These are phyloP conservation scores for Cryptus armator DNA, from an alignment of 2,888 invertebrate species.

Conservation along the genomic window DNA sequence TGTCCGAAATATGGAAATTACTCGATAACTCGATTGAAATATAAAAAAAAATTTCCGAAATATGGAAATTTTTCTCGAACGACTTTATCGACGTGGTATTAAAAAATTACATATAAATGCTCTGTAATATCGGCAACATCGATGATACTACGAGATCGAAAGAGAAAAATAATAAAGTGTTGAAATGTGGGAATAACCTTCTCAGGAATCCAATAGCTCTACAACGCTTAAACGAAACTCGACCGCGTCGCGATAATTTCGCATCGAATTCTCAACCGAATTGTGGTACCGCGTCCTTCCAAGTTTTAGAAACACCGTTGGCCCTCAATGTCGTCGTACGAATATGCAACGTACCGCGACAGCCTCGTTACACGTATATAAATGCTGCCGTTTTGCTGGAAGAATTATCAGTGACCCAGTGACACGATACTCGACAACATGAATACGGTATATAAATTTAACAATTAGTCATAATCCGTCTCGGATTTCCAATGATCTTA, in stretches of 20 bases:
- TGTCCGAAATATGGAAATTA: too few relatives aligned
- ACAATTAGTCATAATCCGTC: conserved; percentile 23
- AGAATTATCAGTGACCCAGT: conserved; percentile 58
- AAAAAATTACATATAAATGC: background rate
- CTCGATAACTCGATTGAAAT: too few relatives aligned
- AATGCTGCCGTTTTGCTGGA: conserved; percentile 53
- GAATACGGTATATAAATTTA: conserved; percentile 57
- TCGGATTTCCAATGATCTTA: background rate
- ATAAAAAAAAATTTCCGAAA: too few relatives aligned
- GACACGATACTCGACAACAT: conserved; percentile 61
- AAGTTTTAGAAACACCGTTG: conserved; percentile 65
- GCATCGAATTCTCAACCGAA: conserved; percentile 22
- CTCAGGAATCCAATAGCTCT: conserved; percentile 25
- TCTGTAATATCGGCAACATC: background rate
- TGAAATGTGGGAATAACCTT: conserved; percentile 47
- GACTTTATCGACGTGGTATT: too few relatives aligned
- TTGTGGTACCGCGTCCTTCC: conserved; percentile 55
- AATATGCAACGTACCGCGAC: conserved; percentile 58
- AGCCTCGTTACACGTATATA: conserved; percentile 50
- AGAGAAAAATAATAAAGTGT: background rate
- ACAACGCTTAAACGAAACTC: conserved; percentile 6
- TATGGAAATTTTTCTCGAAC: background rate
- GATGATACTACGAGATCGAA: background rate
- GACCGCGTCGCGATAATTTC: conserved; percentile 7
- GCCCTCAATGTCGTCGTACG: conserved; percentile 60